A percentile compares a stretch with the other conserved stretches of the same genome.
Evolutionary conservation across 35 echinoderm and acorn worm genomes (phyloP).

Genomic region (Heliocidaris erythrogramma): DNA sequence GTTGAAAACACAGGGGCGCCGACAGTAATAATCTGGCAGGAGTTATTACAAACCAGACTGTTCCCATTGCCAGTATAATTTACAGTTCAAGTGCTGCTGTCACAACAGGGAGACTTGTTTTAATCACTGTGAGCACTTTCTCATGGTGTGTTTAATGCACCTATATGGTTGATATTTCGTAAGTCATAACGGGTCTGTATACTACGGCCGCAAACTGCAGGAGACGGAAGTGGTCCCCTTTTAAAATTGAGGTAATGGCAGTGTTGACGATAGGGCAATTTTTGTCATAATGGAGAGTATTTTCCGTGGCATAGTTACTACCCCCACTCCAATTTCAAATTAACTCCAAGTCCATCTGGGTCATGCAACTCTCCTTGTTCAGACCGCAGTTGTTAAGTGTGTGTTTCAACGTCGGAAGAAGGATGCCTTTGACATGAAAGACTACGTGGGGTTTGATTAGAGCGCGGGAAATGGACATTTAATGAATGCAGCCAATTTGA

Average conservation of each 20-base stretch:
- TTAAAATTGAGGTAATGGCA: not conserved
- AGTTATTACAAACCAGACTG: not conserved
- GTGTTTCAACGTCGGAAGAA: not conserved
- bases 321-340: conserved; percentile 8
- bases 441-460: not conserved
- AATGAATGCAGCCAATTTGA: conserved; percentile 9
- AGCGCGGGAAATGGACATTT: not conserved
- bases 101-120: not conserved
- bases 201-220: not conserved
- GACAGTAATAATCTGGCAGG: not conserved
- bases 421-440: not conserved
- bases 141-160: not conserved
- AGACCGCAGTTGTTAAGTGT: not conserved
- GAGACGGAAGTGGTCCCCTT: not conserved
- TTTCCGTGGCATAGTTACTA: not conserved
- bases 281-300: conserved; percentile 11
- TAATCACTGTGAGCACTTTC: not conserved
- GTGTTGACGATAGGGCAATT: not conserved
- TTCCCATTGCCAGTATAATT: not conserved
- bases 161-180: too few species aligned
- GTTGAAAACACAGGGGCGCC: not conserved
- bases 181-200: not conserved
- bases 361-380: not conserved
- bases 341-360: not conserved
- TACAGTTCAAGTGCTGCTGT: not conserved